phyloP scores from a whole-genome alignment of 2,797 vertebrate genomes.

The Garrulus glandarius region DNA sequence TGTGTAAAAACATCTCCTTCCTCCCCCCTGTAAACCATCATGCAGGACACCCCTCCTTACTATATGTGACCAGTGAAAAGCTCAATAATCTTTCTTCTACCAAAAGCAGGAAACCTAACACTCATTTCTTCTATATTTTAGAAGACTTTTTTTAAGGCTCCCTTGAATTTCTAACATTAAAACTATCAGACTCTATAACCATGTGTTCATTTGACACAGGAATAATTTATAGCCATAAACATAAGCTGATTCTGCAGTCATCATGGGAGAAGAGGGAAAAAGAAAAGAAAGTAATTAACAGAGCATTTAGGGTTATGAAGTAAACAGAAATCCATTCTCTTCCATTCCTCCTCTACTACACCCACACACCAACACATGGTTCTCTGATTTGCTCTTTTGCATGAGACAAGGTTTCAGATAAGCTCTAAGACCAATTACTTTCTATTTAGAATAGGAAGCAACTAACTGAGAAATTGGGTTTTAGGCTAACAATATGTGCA shows the following conservation, averaged over 20 bases:
- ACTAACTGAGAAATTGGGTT: constrained; percentile 33
- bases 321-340: constrained; percentile 27
- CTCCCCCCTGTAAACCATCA: background rate
- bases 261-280: background rate
- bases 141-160: background rate
- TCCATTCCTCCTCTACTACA: background rate
- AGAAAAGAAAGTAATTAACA: constrained; percentile 29
- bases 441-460: background rate
- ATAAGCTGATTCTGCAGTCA: background rate
- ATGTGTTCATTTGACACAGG: background rate
- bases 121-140: background rate
- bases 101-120: background rate
- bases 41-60: background rate
- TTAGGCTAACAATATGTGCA: background rate
- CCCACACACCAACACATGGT: background rate
- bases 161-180: background rate
- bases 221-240: background rate
- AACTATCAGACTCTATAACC: background rate
- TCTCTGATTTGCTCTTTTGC: constrained; percentile 11
- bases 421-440: background rate
- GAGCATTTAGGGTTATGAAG: background rate
- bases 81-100: background rate
- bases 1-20: background rate
- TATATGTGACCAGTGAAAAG: background rate
- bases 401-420: background rate